Evolutionary conservation across 2,797 vertebrate genomes (phyloP), one percentile per base, ranked within the genome.

Genomic region (Enteromius anoplus): DNA sequence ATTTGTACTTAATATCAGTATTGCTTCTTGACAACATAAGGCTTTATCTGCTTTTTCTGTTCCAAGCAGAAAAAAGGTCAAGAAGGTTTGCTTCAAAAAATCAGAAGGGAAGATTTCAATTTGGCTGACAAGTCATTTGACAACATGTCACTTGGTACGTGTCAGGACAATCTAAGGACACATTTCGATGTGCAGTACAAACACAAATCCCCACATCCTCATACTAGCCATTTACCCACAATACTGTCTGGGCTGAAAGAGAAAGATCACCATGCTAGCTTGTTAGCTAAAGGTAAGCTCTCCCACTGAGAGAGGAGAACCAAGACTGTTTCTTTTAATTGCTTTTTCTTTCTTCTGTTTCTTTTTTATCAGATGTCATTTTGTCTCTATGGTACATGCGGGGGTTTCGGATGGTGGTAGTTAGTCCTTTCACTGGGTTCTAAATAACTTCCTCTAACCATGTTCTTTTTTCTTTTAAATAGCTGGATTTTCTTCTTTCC

Each of bases 191-290:
- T 7, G 5, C 53, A 60, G 40, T 45, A 62, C 17, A 62, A 47
- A 45, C 8, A 60, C 23, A 80, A 32, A n/a, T 4, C 47, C 26
- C 19, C 37, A 26, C 5, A 79, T 53, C n/a, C 51, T 32, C 29
- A 15, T 64, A 23, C 32, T 69, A 64, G 23, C 76, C 60, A 73
- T 64, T 79, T 75, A 40, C 55, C 53, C 26, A 72, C 23, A 78
- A 78, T 42, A 19, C 42, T 8, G 1, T 40, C 40, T 75, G 72
- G 11, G 10, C 11, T 75, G 5, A 55, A 14, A 60, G 11, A 60
- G 26, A 45, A 58, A 34, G 40, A 65, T 32, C 70, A 86, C 51
- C 55, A 75, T 76, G 47, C 58, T 84, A 58, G 45, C 78, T 80
- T 68, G 55, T 84, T 76, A 81, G 47, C 40, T 47, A 51, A 82